Percentiles rank a stretch among this genome's conserved stretches.
Evolutionary conservation across 2,113 vertebrate genomes (phyloP).

Genomic region (Caracal caracal): DNA sequence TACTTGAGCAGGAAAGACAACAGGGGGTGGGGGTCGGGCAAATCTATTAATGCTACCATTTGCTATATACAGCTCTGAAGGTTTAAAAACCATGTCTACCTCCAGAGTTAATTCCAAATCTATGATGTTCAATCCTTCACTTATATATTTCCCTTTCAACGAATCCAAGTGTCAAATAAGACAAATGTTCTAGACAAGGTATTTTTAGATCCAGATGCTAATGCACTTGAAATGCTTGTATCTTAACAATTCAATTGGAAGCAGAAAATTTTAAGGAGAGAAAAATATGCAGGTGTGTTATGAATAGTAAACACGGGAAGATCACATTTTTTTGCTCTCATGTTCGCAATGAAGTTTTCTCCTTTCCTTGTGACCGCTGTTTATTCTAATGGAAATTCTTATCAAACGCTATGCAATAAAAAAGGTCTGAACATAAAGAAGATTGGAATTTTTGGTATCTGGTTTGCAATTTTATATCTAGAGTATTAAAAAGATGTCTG

Average conservation of each 20-base stretch:
- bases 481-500: neutral
- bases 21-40: accelerated
- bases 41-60: neutral
- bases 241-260: neutral
- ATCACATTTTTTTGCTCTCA: neutral
- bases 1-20: neutral
- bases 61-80: neutral
- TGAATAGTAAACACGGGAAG: neutral
- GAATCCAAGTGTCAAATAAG: neutral
- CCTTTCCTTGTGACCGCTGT: neutral
- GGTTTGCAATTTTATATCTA: neutral
- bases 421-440: neutral
- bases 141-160: neutral
- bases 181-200: neutral
- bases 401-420: neutral
- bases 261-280: conserved; percentile 22
- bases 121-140: neutral
- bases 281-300: neutral
- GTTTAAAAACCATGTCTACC: neutral
- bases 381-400: conserved; percentile 6
- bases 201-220: neutral
- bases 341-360: neutral
- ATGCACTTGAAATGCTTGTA: neutral
- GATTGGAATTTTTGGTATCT: neutral
- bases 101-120: neutral